phyloP scores from a whole-genome alignment of 2,888 invertebrate genomes.

The Acanthosepion esculentum region DNA sequence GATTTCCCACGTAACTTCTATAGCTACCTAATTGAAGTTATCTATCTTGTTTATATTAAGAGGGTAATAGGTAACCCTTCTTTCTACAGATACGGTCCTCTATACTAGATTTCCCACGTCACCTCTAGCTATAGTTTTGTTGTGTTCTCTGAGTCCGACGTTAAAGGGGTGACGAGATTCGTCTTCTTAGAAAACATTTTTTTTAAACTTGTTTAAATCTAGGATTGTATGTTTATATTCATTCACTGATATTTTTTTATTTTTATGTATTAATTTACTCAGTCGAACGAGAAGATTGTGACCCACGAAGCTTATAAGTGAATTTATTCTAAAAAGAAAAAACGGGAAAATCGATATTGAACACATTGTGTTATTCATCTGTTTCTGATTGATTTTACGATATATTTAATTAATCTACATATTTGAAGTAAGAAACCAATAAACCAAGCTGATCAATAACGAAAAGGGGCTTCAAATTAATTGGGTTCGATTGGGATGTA shows the following conservation, averaged over 20 bases:
- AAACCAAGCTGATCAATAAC: neutral
- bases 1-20: no score
- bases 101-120: no score
- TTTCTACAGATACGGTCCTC: no score
- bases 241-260: neutral
- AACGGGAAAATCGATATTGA: neutral
- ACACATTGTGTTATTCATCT: neutral
- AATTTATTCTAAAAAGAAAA: neutral
- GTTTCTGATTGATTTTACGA: neutral
- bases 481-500: neutral
- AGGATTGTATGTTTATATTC: no score
- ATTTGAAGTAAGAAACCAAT: neutral
- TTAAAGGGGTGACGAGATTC: no score
- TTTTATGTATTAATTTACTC: neutral
- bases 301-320: neutral
- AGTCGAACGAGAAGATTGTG: neutral
- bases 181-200: no score
- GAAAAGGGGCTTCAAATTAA: neutral
- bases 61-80: no score
- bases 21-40: no score
- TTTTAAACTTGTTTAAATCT: no score
- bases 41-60: no score
- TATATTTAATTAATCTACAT: constrained; percentile 10
- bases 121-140: no score
- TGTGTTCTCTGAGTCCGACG: no score